Evolutionary conservation across 2,113 vertebrate species (phyloP).

Genomic region (Falcunculus frontatus): DNA sequence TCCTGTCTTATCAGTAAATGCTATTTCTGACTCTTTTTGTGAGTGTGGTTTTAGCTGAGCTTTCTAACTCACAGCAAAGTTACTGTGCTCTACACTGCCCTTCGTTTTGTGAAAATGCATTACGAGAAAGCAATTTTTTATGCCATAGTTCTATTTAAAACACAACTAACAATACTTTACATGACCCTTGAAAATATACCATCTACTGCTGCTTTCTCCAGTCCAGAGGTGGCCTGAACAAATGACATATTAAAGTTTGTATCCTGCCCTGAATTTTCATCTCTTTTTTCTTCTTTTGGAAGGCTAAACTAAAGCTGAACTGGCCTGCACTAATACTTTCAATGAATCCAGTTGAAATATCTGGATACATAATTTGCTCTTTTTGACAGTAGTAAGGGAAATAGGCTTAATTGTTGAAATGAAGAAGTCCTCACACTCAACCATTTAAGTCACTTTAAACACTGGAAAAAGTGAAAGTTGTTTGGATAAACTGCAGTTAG

Average conservation of each 20-base stretch:
- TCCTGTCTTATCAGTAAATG: background rate
- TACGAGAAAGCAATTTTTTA: background rate
- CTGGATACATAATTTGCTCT: background rate
- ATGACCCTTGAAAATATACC: background rate
- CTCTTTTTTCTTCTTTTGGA: background rate
- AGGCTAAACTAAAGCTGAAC: background rate
- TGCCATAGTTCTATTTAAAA: background rate
- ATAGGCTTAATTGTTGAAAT: background rate
- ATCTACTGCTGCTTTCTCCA: background rate
- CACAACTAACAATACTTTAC: accelerated
- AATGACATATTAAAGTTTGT: background rate
- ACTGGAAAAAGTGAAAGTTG: background rate
- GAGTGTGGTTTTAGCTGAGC: background rate
- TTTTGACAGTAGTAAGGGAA: background rate
- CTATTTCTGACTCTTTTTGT: background rate
- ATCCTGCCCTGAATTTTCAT: background rate
- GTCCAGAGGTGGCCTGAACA: background rate
- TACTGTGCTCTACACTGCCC: background rate
- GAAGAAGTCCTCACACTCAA: background rate
- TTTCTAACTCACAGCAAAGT: background rate
- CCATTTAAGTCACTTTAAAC: background rate
- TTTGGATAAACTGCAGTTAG: background rate
- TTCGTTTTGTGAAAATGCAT: background rate
- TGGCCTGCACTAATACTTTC: background rate
- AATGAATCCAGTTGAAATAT: background rate